A percentile compares a stretch with the other conserved stretches of the same genome.
Conservation (phyloP, 37 sponge, comb jelly and placozoan species). For the Halisarca cf. caerulea region DNA sequence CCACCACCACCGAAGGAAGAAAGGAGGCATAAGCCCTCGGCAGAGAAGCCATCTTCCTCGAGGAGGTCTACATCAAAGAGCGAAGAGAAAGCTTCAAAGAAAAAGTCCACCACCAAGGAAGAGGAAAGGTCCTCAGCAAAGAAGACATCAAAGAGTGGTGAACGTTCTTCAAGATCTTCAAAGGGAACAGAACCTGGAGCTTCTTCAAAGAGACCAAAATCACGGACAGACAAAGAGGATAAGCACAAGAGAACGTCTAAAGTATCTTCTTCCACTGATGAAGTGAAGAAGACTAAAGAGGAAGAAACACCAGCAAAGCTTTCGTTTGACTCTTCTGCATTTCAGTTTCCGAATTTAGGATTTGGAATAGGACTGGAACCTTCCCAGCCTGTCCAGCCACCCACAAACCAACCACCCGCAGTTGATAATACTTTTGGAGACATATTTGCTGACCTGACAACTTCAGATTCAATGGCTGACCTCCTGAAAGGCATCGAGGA, state of each 20-base stretch:
- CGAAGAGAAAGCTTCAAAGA: too few relatives aligned
- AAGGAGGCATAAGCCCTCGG: too few relatives aligned
- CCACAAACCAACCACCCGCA: background rate
- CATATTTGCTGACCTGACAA: background rate
- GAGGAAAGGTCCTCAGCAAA: too few relatives aligned
- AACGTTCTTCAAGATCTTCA: too few relatives aligned
- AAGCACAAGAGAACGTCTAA: background rate
- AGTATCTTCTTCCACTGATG: background rate
- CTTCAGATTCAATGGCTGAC: background rate
- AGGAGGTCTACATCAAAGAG: too few relatives aligned
- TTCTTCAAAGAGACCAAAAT: too few relatives aligned
- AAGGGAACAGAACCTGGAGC: too few relatives aligned
- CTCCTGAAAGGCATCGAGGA: constrained; percentile 3
- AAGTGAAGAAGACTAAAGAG: background rate
- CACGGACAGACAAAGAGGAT: background rate
- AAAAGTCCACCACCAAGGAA: too few relatives aligned
- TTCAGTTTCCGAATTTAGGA: background rate
- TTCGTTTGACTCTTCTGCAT: background rate
- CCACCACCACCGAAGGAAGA: too few relatives aligned
- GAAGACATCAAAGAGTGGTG: too few relatives aligned
- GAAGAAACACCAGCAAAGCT: background rate
- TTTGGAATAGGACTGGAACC: background rate
- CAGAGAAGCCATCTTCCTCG: too few relatives aligned
- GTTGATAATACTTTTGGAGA: background rate
- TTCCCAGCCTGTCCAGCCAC: background rate